A percentile compares a stretch with the other conserved stretches of the same genome.
phyloP scores from a whole-genome alignment of 2,888 invertebrate genomes.

The Cyclophora punctaria region DNA sequence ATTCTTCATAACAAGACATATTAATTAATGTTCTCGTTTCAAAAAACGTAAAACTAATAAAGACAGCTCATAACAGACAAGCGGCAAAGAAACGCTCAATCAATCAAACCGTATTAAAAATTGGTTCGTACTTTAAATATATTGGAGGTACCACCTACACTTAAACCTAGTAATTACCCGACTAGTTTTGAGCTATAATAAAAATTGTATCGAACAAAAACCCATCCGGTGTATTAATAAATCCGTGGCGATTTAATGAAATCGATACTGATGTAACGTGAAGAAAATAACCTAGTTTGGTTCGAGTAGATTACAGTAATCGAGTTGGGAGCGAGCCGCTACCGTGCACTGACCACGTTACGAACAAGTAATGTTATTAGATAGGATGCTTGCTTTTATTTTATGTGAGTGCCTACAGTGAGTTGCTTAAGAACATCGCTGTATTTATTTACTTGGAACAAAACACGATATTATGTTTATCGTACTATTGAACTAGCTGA shows the following conservation, averaged over 20 bases:
- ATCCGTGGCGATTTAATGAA: slow-evolving; percentile 60
- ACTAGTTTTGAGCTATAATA: slow-evolving; percentile 45
- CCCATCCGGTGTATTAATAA: slow-evolving; percentile 58
- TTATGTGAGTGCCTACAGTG: too few species aligned
- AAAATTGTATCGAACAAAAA: slow-evolving; percentile 42
- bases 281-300: slow-evolving; percentile 42
- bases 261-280: slow-evolving; percentile 60
- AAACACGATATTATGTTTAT: too few species aligned
- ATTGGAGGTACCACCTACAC: slow-evolving; percentile 13
- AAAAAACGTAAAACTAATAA: slow-evolving; percentile 17
- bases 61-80: slow-evolving; percentile 17
- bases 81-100: slow-evolving; percentile 35
- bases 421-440: too few species aligned
- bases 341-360: slow-evolving; percentile 25
- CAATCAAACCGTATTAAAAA: slow-evolving; percentile 35
- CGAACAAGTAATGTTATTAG: too few species aligned
- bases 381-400: too few species aligned
- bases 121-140: slow-evolving; percentile 25
- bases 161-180: slow-evolving; percentile 46
- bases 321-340: slow-evolving; percentile 34
- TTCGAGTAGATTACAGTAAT: slow-evolving; percentile 52
- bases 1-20: slow-evolving; percentile 5
- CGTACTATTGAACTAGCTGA: too few species aligned
- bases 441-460: too few species aligned
- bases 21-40: slow-evolving; percentile 12